Evolutionary conservation across 2,113 vertebrate genomes (phyloP).

Genomic region (Campylomormyrus tamandua): DNA sequence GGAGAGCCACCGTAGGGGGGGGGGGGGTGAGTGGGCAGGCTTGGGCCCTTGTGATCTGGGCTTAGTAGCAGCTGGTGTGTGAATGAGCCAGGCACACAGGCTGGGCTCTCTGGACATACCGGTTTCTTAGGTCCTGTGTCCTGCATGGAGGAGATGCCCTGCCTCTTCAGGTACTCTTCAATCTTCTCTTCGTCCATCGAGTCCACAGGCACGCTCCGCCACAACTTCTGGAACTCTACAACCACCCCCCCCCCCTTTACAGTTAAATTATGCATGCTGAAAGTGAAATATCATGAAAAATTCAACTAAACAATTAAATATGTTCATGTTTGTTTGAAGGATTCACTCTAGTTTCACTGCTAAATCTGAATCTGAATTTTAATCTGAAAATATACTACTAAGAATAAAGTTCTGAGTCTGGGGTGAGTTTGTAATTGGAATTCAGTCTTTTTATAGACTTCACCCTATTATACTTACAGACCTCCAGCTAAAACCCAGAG

Average conservation of each 20-base stretch:
- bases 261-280: not conserved
- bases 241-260: not conserved
- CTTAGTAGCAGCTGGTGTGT: not conserved
- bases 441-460: not conserved
- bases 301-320: not conserved
- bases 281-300: not conserved
- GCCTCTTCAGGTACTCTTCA: not conserved
- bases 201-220: constrained; percentile 93
- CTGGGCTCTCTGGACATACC: not conserved
- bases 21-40: not conserved
- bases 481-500: not conserved
- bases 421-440: not conserved
- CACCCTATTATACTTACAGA: not conserved
- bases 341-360: not conserved
- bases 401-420: not conserved
- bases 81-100: not conserved
- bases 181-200: constrained; percentile 67
- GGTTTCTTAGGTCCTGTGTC: not conserved
- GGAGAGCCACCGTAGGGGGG: too few species aligned
- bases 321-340: not conserved
- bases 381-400: not conserved
- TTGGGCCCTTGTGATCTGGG: not conserved
- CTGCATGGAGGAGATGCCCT: constrained; percentile 81
- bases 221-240: constrained; percentile 94
- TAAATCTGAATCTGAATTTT: not conserved